These are phyloP conservation scores for Genyomyrus donnyi DNA, from an alignment of 2,113 vertebrate species.

Conservation along the genomic window DNA sequence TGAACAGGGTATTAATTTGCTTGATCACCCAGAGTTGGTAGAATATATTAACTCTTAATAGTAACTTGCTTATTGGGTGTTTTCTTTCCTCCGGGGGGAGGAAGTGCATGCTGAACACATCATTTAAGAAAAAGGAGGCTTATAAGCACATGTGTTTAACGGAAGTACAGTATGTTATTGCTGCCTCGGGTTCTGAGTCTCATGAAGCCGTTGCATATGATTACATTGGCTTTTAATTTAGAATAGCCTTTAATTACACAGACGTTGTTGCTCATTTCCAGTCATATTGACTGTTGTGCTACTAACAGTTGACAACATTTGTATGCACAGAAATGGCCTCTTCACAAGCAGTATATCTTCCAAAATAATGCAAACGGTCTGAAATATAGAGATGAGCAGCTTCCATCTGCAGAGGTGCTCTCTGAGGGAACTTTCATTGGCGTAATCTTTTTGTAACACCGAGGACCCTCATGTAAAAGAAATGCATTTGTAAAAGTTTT, in stretches of 20 bases:
- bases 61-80: not conserved
- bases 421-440: conserved; percentile 54
- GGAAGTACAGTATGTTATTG: not conserved
- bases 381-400: conserved; percentile 55
- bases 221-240: not conserved
- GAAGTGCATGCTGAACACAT: not conserved
- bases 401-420: conserved; percentile 56
- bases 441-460: conserved; percentile 50
- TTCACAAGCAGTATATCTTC: not conserved
- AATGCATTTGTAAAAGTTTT: conserved; percentile 41
- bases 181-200: not conserved
- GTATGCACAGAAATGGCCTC: not conserved
- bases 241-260: not conserved
- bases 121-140: not conserved
- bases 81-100: not conserved
- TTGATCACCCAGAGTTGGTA: not conserved
- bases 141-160: not conserved
- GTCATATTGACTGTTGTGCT: conserved; percentile 9
- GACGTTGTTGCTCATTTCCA: not conserved
- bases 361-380: not conserved
- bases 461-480: conserved; percentile 45
- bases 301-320: not conserved
- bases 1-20: not conserved
- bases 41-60: not conserved
- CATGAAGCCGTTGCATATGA: not conserved